Evolutionary conservation across 2,113 vertebrate species (phyloP).

Genomic region (Pontoporia blainvillei): DNA sequence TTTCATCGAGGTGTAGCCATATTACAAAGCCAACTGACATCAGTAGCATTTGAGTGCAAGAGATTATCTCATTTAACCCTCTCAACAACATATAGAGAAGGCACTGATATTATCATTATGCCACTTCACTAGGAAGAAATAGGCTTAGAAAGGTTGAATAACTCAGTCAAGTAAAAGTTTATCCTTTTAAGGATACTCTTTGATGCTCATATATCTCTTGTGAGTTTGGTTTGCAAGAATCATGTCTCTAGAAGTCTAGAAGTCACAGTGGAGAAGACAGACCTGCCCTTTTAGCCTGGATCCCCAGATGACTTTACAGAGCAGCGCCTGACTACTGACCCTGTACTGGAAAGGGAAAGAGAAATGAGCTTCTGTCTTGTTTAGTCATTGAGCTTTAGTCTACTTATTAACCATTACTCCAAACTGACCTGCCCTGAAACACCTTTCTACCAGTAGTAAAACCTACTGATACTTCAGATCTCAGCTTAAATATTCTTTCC

Average conservation of each 20-base stretch:
- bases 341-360: neutral
- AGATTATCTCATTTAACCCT: neutral
- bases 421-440: neutral
- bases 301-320: neutral
- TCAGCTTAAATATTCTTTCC: neutral
- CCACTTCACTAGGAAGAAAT: neutral
- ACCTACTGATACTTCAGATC: neutral
- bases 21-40: neutral
- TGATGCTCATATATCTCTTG: neutral
- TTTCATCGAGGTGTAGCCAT: neutral
- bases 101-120: neutral
- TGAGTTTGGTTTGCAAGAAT: neutral
- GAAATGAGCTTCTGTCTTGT: neutral
- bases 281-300: neutral
- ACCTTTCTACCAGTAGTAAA: neutral
- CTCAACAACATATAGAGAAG: neutral
- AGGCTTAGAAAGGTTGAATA: neutral
- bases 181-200: neutral
- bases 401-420: neutral
- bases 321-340: neutral
- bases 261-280: neutral
- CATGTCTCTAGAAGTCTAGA: neutral
- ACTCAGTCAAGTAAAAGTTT: neutral
- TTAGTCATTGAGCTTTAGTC: neutral
- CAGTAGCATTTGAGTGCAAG: neutral